Evolutionary conservation across 2,113 vertebrate species (phyloP), one percentile per base, ranked within the genome.

Genomic region (Aspidoscelis tigris): DNA sequence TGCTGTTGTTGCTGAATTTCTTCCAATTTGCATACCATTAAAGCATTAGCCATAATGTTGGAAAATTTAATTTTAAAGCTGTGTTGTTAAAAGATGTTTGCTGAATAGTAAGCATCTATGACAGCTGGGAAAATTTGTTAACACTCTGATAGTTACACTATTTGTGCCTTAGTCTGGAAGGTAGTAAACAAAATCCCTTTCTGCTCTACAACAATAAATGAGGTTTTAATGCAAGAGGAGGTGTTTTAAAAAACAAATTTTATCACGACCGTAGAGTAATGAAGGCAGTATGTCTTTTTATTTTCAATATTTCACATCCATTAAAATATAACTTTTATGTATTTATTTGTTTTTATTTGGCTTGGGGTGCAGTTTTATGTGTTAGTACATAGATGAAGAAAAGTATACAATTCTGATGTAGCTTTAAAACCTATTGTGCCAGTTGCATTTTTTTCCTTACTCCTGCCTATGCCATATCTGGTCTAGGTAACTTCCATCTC

Each of bases 11-110:
- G 85, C 83, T 92, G 88, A 92, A 88, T 93, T 93, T 87, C 88
- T 92, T 86, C 88, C 72, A 93, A 93, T 93, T 94, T 95, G 83
- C 85, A 94, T 93, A 89, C 80, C 80, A 95, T 91, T 94, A 93
- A 95, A 93, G 90, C 65, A 93, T 91, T 95, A 85, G 86, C 88
- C 86, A 76, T 89, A 94, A 93, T 89, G 85, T 94, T 92, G 87
- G 85, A 86, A 95, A 95, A 94, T 92, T 92, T 89, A 92, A 93
- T 93, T 95, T 95, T 94, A 94, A 92, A 95, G 88, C 85, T 86
- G 82, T 61, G 78, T 84, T 85, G 76, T 92, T 91, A 93, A 92
- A 70, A 92, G 88, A 91, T 93, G 94, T 92, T 93, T 94, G 80
- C 89, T 93, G 94, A 95, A 95, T 91, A 86, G 82, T 88, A 95